Conservation (phyloP, 2,113 vertebrate species). For the Archocentrus centrarchus region DNA sequence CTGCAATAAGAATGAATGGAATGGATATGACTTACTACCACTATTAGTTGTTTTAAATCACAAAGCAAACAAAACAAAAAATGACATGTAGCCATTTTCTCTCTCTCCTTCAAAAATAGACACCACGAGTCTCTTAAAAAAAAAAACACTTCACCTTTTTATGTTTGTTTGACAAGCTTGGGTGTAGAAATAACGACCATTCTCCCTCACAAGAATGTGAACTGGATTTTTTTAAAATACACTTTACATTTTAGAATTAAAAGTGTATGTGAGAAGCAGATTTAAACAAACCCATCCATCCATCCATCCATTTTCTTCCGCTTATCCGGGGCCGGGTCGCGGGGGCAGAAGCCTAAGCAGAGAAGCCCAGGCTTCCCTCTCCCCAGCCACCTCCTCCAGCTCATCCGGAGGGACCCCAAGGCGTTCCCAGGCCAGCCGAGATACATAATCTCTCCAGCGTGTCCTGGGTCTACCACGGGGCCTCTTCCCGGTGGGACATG, state of each 20-base stretch:
- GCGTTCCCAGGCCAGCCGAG: too few relatives aligned
- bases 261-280: background rate
- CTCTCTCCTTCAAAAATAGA: background rate
- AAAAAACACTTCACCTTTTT: background rate
- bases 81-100: background rate
- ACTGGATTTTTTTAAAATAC: background rate
- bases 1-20: slow-evolving; percentile 19
- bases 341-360: too few relatives aligned
- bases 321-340: too few relatives aligned
- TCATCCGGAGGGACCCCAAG: too few relatives aligned
- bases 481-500: too few relatives aligned
- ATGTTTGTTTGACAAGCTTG: background rate
- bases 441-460: too few relatives aligned
- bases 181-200: background rate
- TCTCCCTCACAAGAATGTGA: background rate
- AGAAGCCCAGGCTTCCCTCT: too few relatives aligned
- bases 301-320: too few relatives aligned
- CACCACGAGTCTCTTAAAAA: background rate
- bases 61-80: background rate
- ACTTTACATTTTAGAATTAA: background rate
- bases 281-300: too few relatives aligned
- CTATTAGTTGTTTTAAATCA: background rate
- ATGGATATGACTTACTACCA: slow-evolving; percentile 20
- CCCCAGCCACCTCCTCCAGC: too few relatives aligned
- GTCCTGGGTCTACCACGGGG: too few relatives aligned